Conservation (phyloP, 2,888 invertebrate genomes). For the Trissolcus japonicus region DNA sequence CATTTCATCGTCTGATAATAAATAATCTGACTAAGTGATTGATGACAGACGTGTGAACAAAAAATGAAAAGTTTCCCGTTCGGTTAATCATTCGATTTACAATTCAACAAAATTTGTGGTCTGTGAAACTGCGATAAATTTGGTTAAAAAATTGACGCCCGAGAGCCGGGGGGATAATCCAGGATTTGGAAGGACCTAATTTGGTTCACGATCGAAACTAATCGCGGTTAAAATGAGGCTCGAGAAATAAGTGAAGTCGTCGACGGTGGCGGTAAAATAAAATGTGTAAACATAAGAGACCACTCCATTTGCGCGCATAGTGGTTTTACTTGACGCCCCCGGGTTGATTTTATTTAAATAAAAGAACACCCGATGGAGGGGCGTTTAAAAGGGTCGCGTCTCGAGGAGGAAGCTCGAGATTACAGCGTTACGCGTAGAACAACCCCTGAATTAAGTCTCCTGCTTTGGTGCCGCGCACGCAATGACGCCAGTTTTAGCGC, state of each 20-base stretch:
- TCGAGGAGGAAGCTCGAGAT: conserved; percentile 60
- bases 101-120: not conserved
- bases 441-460: conserved; percentile 60
- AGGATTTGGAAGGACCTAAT: conserved; percentile 7
- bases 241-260: conserved; percentile 20
- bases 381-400: conserved; percentile 55
- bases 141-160: too few species aligned
- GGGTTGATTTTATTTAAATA: conserved; percentile 59
- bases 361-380: conserved; percentile 56
- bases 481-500: conserved; percentile 59
- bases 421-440: conserved; percentile 60
- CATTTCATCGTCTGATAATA: too few species aligned
- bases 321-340: conserved; percentile 48
- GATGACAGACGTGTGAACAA: too few species aligned
- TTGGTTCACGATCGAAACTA: conserved; percentile 5
- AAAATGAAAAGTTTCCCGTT: too few species aligned
- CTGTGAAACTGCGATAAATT: too few species aligned
- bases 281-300: conserved; percentile 56
- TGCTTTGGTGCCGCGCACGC: conserved; percentile 38
- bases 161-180: not conserved
- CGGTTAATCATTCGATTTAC: not conserved
- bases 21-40: too few species aligned
- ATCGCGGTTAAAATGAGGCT: conserved; percentile 27
- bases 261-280: conserved; percentile 23
- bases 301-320: conserved; percentile 44